A percentile compares a stretch with the other conserved stretches of the same genome.
phyloP scores from a whole-genome alignment of 2,113 vertebrate genomes.

The Potamarius usumacintae region DNA sequence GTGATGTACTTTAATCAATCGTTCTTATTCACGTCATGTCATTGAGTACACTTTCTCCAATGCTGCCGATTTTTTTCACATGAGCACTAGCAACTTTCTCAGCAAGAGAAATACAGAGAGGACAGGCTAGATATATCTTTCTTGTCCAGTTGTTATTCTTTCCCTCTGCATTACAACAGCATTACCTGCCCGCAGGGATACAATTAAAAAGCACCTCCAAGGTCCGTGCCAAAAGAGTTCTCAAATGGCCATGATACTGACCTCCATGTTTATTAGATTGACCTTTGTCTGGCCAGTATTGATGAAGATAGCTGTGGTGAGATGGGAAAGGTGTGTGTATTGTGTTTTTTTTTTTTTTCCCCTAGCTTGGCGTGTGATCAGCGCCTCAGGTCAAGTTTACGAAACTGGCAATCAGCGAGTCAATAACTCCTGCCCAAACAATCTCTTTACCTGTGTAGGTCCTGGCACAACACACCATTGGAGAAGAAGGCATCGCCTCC shows the following conservation, averaged over 20 bases:
- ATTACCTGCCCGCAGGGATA: constrained; percentile 70
- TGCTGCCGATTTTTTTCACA: not conserved
- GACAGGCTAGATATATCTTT: constrained; percentile 34
- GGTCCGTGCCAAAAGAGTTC: constrained; percentile 69
- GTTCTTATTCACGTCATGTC: not conserved
- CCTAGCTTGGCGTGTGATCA: constrained; percentile 62
- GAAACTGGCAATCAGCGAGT: constrained; percentile 77
- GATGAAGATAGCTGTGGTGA: constrained; percentile 71
- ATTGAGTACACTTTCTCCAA: not conserved
- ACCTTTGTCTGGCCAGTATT: constrained; percentile 74
- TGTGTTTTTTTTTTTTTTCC: constrained; percentile 55
- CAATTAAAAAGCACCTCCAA: constrained; percentile 76
- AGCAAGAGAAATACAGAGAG: not conserved
- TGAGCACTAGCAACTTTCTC: not conserved
- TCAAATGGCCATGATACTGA: constrained; percentile 71
- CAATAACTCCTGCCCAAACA: constrained; percentile 75
- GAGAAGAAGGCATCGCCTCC: constrained; percentile 66
- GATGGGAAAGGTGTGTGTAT: constrained; percentile 50
- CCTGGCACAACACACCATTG: constrained; percentile 67
- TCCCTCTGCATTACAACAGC: constrained; percentile 53
- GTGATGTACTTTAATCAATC: not conserved
- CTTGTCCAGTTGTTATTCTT: constrained; percentile 46
- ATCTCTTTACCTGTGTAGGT: constrained; percentile 68
- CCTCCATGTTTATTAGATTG: constrained; percentile 81
- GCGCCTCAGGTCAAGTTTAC: constrained; percentile 79